phyloP scores from a whole-genome alignment of 2,113 vertebrate genomes.

The Centrocercus urophasianus region DNA sequence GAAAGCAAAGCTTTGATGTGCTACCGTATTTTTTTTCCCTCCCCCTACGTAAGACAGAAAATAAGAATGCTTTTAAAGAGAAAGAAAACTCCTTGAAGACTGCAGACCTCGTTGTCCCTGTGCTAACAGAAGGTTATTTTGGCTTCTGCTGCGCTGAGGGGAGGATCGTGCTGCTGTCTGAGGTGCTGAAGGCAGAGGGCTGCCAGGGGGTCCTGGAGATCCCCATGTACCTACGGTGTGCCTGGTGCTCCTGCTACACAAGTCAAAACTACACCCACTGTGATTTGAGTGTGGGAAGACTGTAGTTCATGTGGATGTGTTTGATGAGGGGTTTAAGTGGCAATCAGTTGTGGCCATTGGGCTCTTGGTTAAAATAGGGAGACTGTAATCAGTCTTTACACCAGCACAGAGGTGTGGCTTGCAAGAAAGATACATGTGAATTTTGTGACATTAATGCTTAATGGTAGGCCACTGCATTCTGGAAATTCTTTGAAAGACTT shows the following conservation, averaged over 20 bases:
- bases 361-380: background rate
- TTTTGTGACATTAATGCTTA: accelerated
- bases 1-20: background rate
- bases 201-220: background rate
- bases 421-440: accelerated
- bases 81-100: accelerated
- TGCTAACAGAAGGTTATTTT: background rate
- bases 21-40: background rate
- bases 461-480: background rate
- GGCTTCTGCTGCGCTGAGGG: accelerated
- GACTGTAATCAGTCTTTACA: accelerated
- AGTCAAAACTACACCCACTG: background rate
- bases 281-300: background rate
- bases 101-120: accelerated
- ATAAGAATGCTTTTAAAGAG: background rate
- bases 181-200: conserved; percentile 22
- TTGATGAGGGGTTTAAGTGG: background rate
- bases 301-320: background rate
- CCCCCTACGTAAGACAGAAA: background rate
- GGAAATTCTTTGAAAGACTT: background rate
- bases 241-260: accelerated
- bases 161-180: background rate
- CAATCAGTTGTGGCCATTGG: background rate
- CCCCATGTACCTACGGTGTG: background rate
- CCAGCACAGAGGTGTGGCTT: accelerated